Conservation (phyloP, 2,797 vertebrate species). For the Lophotriccus pileatus region DNA sequence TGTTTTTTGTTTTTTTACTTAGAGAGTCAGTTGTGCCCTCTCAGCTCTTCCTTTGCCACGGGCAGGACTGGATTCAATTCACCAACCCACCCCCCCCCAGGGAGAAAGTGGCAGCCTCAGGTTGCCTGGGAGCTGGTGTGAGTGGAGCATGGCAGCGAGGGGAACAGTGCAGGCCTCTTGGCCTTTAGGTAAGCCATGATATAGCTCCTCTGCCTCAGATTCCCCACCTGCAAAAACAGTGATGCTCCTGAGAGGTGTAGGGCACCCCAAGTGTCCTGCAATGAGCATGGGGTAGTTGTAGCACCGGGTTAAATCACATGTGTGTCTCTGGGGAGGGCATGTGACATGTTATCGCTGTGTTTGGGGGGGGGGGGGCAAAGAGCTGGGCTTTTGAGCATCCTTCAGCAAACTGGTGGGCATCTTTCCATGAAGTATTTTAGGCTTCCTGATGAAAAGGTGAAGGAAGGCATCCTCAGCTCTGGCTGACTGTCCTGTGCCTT, state of each 20-base stretch:
- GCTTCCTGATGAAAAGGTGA: neutral
- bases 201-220: neutral
- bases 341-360: fast-evolving
- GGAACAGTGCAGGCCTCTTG: neutral
- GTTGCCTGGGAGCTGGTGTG: neutral
- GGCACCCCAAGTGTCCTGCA: neutral
- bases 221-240: neutral
- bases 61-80: neutral
- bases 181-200: fast-evolving
- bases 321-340: fast-evolving
- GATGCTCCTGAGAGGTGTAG: neutral
- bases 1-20: fast-evolving
- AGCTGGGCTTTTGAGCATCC: neutral
- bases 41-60: fast-evolving
- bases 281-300: fast-evolving
- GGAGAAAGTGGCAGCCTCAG: fast-evolving
- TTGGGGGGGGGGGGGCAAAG: fast-evolving
- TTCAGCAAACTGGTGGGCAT: fast-evolving
- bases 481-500: neutral
- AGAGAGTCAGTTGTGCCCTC: neutral
- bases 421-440: neutral
- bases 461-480: neutral
- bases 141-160: neutral
- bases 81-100: neutral
- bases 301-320: neutral